Base-by-base conservation (phyloP, 2,113 vertebrate genomes). In the Oncorhynchus keta region DNA sequence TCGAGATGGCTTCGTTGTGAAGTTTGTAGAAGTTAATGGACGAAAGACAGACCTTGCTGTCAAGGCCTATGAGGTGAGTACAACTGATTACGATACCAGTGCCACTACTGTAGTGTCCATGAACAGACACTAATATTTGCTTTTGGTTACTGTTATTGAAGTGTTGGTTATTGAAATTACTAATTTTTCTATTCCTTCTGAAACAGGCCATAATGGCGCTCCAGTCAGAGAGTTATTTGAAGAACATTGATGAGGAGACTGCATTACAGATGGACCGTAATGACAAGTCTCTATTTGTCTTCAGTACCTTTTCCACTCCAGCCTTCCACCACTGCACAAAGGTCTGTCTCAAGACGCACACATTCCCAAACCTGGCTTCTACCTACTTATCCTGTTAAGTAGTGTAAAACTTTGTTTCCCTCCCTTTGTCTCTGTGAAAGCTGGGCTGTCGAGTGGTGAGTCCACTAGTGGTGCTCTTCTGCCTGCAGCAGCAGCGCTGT, bases 381-480 rank as follows among this genome's bases (percentile, higher is more conserved):
- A n/a, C 4, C 3, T 11, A 48, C 6, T 22, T 20, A 49, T 24
- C 16, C 57, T 70, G 26, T 3, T 24, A 30, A 45, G n/a, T 9
- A 24, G 59, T 62, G 7, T 62, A 24, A 62, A 22, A 62, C 18
- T 49, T 9, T 70, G 1, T 66, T 1, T 24, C 28, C 12, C 28
- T 61, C 9, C 30, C 71, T 13, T n/a, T 69, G 39, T 55, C 24
- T 61, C 5, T 80, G 68, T 82, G 39, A 45, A 45, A 99, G 98
- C 94, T 97, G 70, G 95, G 95, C 51, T 99, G 97, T 84, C 93
- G 98, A 76, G 92, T 99, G 51, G 97, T 99, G 72, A 97, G 97
- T 73, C 98, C 98, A 3, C 93, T 97, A 83, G 97, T 97, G 18
- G 97, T 99, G 55, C 85, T 97, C 78, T 97, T 93, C 89, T 98